phyloP scores from a whole-genome alignment of 2,797 vertebrate species.

The Phrynocephalus guinanensis region DNA sequence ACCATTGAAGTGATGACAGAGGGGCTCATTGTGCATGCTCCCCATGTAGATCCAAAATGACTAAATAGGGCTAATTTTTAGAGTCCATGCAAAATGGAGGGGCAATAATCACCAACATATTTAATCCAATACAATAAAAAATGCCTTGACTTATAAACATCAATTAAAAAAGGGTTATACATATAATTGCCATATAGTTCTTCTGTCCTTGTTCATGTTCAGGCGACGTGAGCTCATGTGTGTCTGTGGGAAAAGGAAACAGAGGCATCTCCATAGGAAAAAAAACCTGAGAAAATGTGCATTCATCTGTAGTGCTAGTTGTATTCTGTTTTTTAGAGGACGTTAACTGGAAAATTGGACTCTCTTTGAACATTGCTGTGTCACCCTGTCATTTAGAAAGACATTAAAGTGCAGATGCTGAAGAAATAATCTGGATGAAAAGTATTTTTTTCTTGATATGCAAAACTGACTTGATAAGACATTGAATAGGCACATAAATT shows the following conservation, averaged over 20 bases:
- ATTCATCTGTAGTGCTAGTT: constrained; percentile 16
- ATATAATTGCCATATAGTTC: not conserved
- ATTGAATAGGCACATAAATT: constrained; percentile 26
- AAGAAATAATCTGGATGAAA: constrained; percentile 26
- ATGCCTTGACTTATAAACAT: not conserved
- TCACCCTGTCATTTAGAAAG: constrained; percentile 43
- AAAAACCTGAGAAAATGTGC: not conserved
- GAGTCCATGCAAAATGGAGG: not conserved
- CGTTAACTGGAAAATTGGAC: constrained; percentile 33
- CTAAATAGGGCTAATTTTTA: not conserved
- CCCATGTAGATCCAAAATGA: no score
- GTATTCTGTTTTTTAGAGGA: constrained; percentile 2
- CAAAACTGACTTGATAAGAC: constrained; percentile 44
- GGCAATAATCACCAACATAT: not conserved
- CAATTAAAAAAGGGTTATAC: constrained; percentile 18
- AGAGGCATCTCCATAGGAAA: not conserved
- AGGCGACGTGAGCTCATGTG: not conserved
- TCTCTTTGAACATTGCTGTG: constrained; percentile 23
- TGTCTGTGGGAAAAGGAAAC: not conserved
- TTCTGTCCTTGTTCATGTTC: not conserved
- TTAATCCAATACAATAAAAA: not conserved
- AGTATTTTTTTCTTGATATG: constrained; percentile 15
- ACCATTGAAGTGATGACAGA: no score
- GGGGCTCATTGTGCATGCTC: no score
- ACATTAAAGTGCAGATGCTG: constrained; percentile 33